A percentile compares a stretch with the other conserved stretches of the same genome.
Evolutionary conservation across 2,797 vertebrate species (phyloP).

Genomic region (Siniperca obscura): DNA sequence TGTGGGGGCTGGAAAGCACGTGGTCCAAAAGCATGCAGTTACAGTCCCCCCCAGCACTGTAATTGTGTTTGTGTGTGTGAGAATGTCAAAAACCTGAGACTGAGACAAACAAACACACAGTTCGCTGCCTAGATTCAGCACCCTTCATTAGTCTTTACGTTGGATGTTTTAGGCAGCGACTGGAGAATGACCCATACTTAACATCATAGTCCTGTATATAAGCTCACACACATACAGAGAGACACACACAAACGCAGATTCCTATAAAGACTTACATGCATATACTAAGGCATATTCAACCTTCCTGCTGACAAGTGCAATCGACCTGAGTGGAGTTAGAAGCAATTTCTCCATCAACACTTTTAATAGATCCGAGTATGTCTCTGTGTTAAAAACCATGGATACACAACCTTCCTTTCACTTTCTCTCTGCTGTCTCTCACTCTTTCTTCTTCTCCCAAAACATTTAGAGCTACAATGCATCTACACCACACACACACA

Average conservation of each 20-base stretch:
- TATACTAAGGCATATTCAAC: not conserved
- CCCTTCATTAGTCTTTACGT: conserved; percentile 17
- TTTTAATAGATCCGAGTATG: not conserved
- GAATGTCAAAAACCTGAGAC: conserved; percentile 40
- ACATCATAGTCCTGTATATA: conserved; percentile 4
- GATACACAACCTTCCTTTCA: not conserved
- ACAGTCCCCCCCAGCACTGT: conserved; percentile 7
- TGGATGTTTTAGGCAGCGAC: conserved; percentile 6
- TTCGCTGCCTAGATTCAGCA: conserved; percentile 27
- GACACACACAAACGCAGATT: not conserved
- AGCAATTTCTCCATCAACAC: conserved; percentile 27
- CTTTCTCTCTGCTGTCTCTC: not conserved
- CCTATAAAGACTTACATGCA: not conserved
- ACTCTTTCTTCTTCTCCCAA: not conserved
- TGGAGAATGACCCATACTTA: conserved; percentile 15
- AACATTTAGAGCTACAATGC: not conserved
- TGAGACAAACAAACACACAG: conserved; percentile 48
- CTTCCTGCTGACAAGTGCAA: conserved; percentile 28
- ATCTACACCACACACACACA: conserved; percentile 21
- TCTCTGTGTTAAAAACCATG: not conserved
- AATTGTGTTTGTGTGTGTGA: conserved; percentile 40
- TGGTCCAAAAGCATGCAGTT: conserved; percentile 15
- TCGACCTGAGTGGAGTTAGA: not conserved
- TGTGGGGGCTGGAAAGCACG: conserved; percentile 13
- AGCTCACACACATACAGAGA: not conserved